Evolutionary conservation across 1,140 invertebrate genomes (phyloP).

Genomic region (Yoshiicerus persimilis): DNA sequence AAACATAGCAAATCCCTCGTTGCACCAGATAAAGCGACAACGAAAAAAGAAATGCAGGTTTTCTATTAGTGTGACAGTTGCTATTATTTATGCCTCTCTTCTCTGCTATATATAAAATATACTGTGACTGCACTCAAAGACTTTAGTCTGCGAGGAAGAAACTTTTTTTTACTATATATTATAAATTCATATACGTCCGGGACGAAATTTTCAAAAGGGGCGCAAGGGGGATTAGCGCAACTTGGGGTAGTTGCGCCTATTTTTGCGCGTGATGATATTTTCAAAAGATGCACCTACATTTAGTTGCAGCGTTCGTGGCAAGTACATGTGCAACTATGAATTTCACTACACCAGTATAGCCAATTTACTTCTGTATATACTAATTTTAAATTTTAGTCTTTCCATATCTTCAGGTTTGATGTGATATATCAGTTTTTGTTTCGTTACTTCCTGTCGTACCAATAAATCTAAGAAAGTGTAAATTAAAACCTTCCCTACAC

Average conservation of each 20-base stretch:
- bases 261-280: too few relatives aligned
- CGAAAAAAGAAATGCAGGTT: slow-evolving; percentile 8
- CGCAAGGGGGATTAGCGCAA: too few relatives aligned
- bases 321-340: too few relatives aligned
- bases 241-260: too few relatives aligned
- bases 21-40: neutral
- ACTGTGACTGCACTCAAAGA: neutral
- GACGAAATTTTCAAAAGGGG: too few relatives aligned
- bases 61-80: slow-evolving; percentile 20
- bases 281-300: too few relatives aligned
- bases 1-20: neutral
- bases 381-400: too few relatives aligned
- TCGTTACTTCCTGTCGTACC: neutral
- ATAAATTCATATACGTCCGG: too few relatives aligned
- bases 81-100: slow-evolving; percentile 8
- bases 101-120: neutral
- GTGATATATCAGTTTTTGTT: neutral
- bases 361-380: too few relatives aligned
- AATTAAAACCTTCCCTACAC: neutral
- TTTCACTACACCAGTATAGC: too few relatives aligned
- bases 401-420: neutral
- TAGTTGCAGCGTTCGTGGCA: too few relatives aligned
- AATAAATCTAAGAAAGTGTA: neutral
- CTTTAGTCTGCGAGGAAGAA: neutral
- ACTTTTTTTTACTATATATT: neutral